Evolutionary conservation across 1,140 invertebrate species (phyloP).

Genomic region (Carposina sasakii): DNA sequence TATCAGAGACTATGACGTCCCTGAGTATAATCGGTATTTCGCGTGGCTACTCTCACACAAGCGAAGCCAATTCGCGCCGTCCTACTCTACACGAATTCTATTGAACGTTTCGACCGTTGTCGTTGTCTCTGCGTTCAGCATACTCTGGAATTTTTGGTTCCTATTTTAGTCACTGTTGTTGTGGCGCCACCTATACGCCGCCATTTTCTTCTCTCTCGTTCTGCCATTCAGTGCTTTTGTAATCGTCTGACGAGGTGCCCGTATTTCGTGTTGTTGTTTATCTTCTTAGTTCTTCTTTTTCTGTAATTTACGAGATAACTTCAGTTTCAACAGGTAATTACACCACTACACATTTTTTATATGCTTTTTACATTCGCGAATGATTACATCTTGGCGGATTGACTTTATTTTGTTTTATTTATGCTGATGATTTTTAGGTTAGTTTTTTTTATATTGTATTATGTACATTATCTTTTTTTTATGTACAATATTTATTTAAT

Average conservation of each 20-base stretch:
- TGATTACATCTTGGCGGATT: background rate
- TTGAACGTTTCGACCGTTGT: background rate
- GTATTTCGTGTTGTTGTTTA: slow-evolving; percentile 32
- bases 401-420: background rate
- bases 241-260: slow-evolving; percentile 36
- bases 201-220: slow-evolving; percentile 68
- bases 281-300: slow-evolving; percentile 59
- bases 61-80: no score
- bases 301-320: slow-evolving; percentile 36
- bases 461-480: no score
- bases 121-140: slow-evolving; percentile 26
- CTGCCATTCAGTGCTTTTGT: slow-evolving; percentile 51
- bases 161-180: slow-evolving; percentile 31
- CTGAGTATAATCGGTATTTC: background rate
- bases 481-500: no score
- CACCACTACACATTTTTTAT: background rate
- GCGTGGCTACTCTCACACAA: no score
- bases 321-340: slow-evolving; percentile 39
- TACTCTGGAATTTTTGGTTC: slow-evolving; percentile 45
- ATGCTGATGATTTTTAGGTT: background rate
- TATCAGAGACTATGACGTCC: slow-evolving; percentile 8
- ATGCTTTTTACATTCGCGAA: background rate
- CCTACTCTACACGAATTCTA: no score
- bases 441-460: background rate
- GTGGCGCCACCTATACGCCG: slow-evolving; percentile 35